Conservation (phyloP, 2,888 invertebrate genomes). For the Omphaloscelis lunosa region DNA sequence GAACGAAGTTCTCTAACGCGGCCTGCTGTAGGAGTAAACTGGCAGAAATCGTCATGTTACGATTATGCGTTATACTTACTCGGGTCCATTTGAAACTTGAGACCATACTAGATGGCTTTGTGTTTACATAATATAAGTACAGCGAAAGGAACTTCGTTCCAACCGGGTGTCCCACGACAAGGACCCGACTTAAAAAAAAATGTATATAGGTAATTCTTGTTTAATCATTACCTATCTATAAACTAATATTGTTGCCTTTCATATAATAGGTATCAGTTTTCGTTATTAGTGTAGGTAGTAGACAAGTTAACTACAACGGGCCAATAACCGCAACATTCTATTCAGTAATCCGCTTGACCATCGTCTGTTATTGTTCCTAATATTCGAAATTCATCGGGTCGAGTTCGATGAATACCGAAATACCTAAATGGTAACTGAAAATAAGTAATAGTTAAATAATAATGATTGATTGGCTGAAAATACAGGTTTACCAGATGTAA, state of each 20-base stretch:
- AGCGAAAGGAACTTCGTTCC: too few species aligned
- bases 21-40: too few species aligned
- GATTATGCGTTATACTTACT: too few species aligned
- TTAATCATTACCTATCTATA: background rate
- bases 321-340: slow-evolving; percentile 33
- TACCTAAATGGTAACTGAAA: slow-evolving; percentile 24
- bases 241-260: background rate
- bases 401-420: slow-evolving; percentile 37
- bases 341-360: slow-evolving; percentile 31
- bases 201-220: background rate
- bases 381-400: slow-evolving; percentile 29
- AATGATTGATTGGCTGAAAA: too few species aligned
- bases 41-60: too few species aligned
- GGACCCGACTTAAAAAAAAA: too few species aligned
- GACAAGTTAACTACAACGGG: background rate
- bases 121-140: too few species aligned
- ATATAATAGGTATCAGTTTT: background rate
- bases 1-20: too few species aligned
- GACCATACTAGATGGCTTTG: too few species aligned
- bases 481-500: too few species aligned
- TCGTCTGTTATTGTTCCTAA: slow-evolving; percentile 30
- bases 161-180: too few species aligned
- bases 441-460: background rate
- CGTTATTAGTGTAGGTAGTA: background rate
- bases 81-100: too few species aligned